Evolutionary conservation across 2,797 vertebrate species (phyloP), one percentile per base, ranked within the genome.

Genomic region (Staurois parvus): DNA sequence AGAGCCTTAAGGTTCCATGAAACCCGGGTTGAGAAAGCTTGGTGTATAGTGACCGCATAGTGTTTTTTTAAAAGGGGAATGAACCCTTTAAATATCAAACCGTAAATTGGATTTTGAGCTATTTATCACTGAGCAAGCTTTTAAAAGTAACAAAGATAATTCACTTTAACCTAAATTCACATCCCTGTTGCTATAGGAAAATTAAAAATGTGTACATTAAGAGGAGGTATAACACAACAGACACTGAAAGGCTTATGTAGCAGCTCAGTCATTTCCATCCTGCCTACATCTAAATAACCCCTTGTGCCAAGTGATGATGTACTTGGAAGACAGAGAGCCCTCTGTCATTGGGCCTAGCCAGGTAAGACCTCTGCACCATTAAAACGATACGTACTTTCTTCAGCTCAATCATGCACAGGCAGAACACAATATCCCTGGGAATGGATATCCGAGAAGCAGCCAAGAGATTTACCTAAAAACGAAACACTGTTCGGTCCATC

Each of bases 401-500:
- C 48, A 59, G 64, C 62, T 76, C 67, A 66, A 28, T 52, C 62
- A 70, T 72, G 83, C 34, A 72, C 52, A 62, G 45, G 24, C 45
- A 72, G 76, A 66, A 84, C 48, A 78, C 10, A 30, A 59, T 76
- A 69, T 83, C 30, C 74, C 82, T 84, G 74, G 32, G 73, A 83
- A 76, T 12, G 45, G 26, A 76, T 26, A 73, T 64, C 12, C 0
- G 76, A 78, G 77, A 79, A 29, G n/a, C 42, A 24, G 10, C 64
- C 30, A 3, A 69, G 2, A 67, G 24, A 13, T 29, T 21, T 17
- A 21, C 28, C 45, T 29, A 7, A 56, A 74, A 26, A 19, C 45
- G 2, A 30, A 76, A 17, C 45, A 30, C 48, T 62, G 52, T 28
- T 15, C 30, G 68, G 66, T 68, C 66, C 69, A 37, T 72, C 19